Evolutionary conservation across 2,888 invertebrate species (phyloP), one percentile per base, ranked within the genome.

Genomic region (Dichetophora obliterata): DNA sequence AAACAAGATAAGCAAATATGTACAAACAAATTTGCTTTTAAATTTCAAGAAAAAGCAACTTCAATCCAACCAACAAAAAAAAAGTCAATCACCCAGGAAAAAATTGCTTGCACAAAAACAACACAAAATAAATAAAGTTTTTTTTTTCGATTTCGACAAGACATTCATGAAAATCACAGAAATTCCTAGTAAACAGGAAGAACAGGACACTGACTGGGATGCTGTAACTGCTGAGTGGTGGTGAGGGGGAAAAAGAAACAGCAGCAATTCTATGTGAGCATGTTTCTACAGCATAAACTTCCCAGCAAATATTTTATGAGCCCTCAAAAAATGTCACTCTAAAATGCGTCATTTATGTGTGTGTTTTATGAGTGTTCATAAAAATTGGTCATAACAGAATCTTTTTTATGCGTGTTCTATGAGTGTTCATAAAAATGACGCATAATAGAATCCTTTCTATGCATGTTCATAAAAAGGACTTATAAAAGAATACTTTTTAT

Each of bases 41-140:
- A 75, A 75, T 75, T 66, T 50, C 70, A 77, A 70, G 77, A 78
- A 77, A 79, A 43, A 43, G 75, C 81, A 82, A 83, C 83, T 81
- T 81, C 80, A 81, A 81, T 82, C 37, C 52, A 50, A 61, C 70
- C 52, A 34, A 11, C 31, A 63, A 70, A 31, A 74, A 52, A 75
- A 79, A 82, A 81, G 81, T 82, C 80, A 81, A 85, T 79, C 81
- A 82, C 82, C 3, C 14, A 59, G 19, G 5, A 61, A 71, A 75
- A 76, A 31, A 31, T 5, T 4, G 31, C 19, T 66, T 63, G 11
- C 34, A 65, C 14, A 68, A 65, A 27, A 52, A 43, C 24, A 61
- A 70, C 48, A 65, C 54, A 71, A 34, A 19, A 34, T 52, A 6
- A 72, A 5, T 63, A 61, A 63, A 59, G 27, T 27, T 74, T 43